Conservation (phyloP, 2,888 invertebrate genomes). For the Leptinotarsa peninsularis region DNA sequence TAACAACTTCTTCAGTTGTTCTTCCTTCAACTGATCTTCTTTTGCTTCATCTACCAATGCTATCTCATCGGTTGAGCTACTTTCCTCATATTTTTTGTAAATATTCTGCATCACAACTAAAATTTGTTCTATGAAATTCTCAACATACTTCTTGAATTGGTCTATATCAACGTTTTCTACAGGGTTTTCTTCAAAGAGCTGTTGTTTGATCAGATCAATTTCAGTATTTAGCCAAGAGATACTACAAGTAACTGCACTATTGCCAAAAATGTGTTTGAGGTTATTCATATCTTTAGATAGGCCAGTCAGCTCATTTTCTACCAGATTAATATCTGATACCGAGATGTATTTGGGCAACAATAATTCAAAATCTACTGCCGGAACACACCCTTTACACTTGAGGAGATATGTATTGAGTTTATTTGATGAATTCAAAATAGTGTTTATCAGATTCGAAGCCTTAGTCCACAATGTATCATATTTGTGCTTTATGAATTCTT, state of each 20-base stretch:
- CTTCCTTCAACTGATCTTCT: constrained; percentile 69
- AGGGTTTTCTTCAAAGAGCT: constrained; percentile 29
- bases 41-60: constrained; percentile 58
- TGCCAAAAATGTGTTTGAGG: constrained; percentile 35
- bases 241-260: constrained; percentile 29
- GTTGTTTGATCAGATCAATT: constrained; percentile 19
- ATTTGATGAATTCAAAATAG: constrained; percentile 41
- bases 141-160: constrained; percentile 41
- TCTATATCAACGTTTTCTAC: constrained; percentile 19
- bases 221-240: constrained; percentile 38
- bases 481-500: constrained; percentile 56
- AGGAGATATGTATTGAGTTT: constrained; percentile 51
- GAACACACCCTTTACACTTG: constrained; percentile 51
- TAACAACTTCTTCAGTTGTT: constrained; percentile 77
- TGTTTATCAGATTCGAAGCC: constrained; percentile 47
- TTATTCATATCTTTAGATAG: constrained; percentile 30
- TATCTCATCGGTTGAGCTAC: constrained; percentile 44
- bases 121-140: constrained; percentile 45
- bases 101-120: constrained; percentile 52
- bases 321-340: constrained; percentile 31
- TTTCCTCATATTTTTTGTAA: constrained; percentile 51
- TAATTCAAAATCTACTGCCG: constrained; percentile 53
- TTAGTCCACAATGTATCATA: constrained; percentile 57
- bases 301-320: constrained; percentile 33
- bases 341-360: constrained; percentile 54